Conservation (phyloP, 1,140 invertebrate species). For the Meteorus sp. region DNA sequence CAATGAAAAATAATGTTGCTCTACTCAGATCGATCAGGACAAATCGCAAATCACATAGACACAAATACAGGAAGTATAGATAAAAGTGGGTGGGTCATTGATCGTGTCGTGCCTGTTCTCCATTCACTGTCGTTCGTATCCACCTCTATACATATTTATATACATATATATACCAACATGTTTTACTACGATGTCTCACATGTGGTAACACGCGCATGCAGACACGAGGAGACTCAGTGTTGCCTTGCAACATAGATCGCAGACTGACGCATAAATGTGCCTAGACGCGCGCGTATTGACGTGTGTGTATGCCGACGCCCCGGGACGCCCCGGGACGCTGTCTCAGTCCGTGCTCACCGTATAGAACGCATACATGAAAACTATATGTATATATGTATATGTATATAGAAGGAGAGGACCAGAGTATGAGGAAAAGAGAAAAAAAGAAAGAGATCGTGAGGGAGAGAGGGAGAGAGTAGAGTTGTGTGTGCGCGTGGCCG, state of each 20-base stretch:
- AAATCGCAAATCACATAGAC: too few species aligned
- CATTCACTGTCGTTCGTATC: slow-evolving; percentile 40
- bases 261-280: background rate
- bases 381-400: slow-evolving; percentile 10
- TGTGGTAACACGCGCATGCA: slow-evolving; percentile 25
- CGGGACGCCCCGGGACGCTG: slow-evolving; percentile 27
- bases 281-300: slow-evolving; percentile 19
- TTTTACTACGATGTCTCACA: background rate
- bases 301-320: slow-evolving; percentile 23
- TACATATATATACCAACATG: background rate
- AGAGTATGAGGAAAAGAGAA: slow-evolving; percentile 1
- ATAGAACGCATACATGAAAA: slow-evolving; percentile 29
- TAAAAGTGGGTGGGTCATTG: slow-evolving; percentile 25
- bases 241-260: too few species aligned
- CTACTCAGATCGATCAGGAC: too few species aligned
- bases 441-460: slow-evolving; percentile 20
- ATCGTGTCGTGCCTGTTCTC: slow-evolving; percentile 41
- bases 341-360: slow-evolving; percentile 33
- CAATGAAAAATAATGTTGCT: too few species aligned
- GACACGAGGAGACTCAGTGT: too few species aligned
- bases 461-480: slow-evolving; percentile 24
- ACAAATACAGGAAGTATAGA: background rate
- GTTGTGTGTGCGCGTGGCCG: slow-evolving; percentile 34
- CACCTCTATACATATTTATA: too few species aligned
- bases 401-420: background rate